These are phyloP conservation scores for Melanotaenia duboulayi DNA, from an alignment of 2,113 vertebrate species.

Conservation along the genomic window DNA sequence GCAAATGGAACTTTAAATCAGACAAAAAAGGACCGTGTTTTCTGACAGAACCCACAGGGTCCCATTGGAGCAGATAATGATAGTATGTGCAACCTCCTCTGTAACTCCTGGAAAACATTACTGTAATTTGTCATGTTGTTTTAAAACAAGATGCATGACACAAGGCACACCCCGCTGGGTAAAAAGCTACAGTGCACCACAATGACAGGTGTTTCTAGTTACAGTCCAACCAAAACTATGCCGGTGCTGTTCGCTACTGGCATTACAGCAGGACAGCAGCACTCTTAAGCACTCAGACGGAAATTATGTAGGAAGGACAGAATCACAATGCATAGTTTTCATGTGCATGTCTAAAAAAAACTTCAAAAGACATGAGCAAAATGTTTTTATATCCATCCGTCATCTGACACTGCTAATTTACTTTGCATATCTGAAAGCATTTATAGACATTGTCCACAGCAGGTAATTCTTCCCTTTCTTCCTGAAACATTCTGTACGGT, in stretches of 20 bases:
- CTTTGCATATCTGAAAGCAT: background rate
- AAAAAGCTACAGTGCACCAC: constrained; percentile 8
- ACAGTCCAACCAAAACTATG: constrained; percentile 17
- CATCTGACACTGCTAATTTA: background rate
- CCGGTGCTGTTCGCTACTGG: constrained; percentile 25
- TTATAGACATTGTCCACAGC: constrained; percentile 10
- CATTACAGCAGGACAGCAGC: constrained; percentile 25
- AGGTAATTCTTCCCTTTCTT: constrained; percentile 23
- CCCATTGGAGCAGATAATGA: constrained; percentile 14
- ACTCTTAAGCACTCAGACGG: constrained; percentile 15
- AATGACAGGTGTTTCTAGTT: constrained; percentile 35
- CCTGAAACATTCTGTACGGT: constrained; percentile 36
- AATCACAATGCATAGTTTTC: constrained; percentile 5
- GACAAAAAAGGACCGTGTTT: background rate
- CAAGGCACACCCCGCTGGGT: constrained; percentile 27
- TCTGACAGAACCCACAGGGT: constrained; percentile 5
- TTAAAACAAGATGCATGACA: constrained; percentile 22
- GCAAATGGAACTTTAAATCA: background rate
- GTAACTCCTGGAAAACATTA: constrained; percentile 40
- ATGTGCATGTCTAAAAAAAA: constrained; percentile 7
- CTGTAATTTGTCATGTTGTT: constrained; percentile 43
- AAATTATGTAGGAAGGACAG: constrained; percentile 21
- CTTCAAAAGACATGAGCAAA: background rate
- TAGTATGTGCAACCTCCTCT: constrained; percentile 28
- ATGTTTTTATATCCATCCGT: constrained; percentile 10